Percentiles rank a stretch among this genome's conserved stretches.
Conservation (phyloP, 1,140 invertebrate genomes). For the Oreohelix idahoensis region DNA sequence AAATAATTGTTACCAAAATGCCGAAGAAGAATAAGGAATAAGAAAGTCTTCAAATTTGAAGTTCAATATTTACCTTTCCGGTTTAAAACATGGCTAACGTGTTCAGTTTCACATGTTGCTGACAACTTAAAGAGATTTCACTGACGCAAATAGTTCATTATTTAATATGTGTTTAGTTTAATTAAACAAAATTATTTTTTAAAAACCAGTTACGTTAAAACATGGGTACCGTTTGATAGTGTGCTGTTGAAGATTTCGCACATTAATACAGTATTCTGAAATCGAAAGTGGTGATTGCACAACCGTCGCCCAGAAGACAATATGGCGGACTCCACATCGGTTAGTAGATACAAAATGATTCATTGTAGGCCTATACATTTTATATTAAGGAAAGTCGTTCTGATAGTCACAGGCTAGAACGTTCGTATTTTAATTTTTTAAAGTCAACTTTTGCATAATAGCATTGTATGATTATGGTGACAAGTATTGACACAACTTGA, state of each 20-base stretch:
- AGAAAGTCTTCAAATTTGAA: not conserved
- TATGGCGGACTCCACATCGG: not conserved
- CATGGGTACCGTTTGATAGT: constrained; percentile 43
- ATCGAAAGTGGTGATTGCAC: constrained; percentile 29
- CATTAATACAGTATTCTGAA: not conserved
- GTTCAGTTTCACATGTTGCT: not conserved
- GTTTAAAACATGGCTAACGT: not conserved
- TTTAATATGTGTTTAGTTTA: not conserved
- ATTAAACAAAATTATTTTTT: not conserved
- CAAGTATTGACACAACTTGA: too few species aligned
- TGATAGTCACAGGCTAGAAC: too few species aligned
- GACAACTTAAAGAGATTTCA: not conserved
- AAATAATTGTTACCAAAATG: too few species aligned
- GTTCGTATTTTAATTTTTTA: too few species aligned
- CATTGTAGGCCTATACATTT: too few species aligned
- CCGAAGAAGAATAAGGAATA: not conserved
- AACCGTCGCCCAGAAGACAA: not conserved
- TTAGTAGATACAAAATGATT: not conserved
- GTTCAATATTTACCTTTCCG: not conserved
- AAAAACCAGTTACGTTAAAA: too few species aligned
- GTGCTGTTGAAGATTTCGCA: too few species aligned
- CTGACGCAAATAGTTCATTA: not conserved
- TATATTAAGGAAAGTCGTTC: too few species aligned
- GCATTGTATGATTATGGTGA: too few species aligned
- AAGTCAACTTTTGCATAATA: too few species aligned